phyloP scores from a whole-genome alignment of 2,888 invertebrate species.

The Clusia tigrina region DNA sequence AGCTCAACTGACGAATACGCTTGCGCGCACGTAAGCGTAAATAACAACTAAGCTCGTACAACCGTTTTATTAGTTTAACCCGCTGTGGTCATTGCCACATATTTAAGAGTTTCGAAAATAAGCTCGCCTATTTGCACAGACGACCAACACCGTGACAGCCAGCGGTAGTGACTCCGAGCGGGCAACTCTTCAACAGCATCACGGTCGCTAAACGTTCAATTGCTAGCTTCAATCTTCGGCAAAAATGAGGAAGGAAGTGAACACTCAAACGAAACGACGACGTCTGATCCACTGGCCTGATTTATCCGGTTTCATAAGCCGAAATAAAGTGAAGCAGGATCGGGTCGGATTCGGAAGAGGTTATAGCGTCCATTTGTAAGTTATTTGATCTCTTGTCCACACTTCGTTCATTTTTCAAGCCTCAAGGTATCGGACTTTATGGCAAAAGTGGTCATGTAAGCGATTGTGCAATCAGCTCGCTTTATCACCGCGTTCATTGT shows the following conservation, averaged over 20 bases:
- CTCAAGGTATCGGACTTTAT: background rate
- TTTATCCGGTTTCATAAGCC: conserved; percentile 11
- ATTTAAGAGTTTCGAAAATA: conserved; percentile 9
- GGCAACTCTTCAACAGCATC: no score
- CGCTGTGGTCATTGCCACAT: conserved; percentile 32
- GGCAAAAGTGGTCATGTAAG: background rate
- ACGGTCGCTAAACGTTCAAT: no score
- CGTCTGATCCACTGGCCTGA: conserved; percentile 13
- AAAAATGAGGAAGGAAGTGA: conserved; percentile 45
- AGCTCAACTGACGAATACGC: conserved; percentile 18
- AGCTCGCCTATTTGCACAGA: conserved; percentile 9
- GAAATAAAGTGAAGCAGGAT: background rate
- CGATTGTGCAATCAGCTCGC: conserved; percentile 29
- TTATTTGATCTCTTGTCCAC: background rate
- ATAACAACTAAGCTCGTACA: conserved; percentile 48
- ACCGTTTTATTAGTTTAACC: conserved; percentile 46
- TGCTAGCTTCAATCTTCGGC: no score
- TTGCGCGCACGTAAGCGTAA: conserved; percentile 40
- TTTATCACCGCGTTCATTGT: conserved; percentile 14
- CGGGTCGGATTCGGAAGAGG: background rate
- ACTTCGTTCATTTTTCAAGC: background rate
- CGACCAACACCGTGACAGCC: no score
- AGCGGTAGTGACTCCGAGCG: no score
- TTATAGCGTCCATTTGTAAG: background rate
- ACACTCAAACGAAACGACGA: conserved; percentile 18